Conservation (phyloP, 2,113 vertebrate genomes). For the Trinectes maculatus region DNA sequence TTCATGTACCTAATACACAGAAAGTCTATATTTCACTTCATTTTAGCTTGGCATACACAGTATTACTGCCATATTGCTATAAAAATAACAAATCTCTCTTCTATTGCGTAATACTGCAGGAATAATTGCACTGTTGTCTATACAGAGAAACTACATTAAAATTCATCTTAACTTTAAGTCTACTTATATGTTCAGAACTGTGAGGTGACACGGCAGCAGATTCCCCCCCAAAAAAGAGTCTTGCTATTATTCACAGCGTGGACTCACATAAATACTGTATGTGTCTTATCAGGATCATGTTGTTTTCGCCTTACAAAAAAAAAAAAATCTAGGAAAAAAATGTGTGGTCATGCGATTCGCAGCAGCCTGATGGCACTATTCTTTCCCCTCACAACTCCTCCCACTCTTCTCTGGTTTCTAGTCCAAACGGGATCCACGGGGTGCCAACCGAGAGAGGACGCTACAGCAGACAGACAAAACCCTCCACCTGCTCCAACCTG, state of each 20-base stretch:
- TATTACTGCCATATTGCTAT: slow-evolving; percentile 37
- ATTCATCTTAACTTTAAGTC: background rate
- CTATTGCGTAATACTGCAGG: slow-evolving; percentile 66
- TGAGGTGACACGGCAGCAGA: no score
- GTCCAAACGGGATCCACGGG: slow-evolving; percentile 22
- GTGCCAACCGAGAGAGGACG: background rate
- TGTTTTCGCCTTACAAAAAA: no score
- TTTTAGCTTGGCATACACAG: slow-evolving; percentile 19
- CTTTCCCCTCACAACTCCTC: slow-evolving; percentile 18
- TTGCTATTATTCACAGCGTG: no score
- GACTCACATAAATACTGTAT: no score
- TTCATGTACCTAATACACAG: slow-evolving; percentile 15
- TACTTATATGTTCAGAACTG: slow-evolving; percentile 4
- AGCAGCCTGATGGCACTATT: slow-evolving; percentile 6
- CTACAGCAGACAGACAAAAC: rapidly evolving
- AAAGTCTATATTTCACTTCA: slow-evolving; percentile 12
- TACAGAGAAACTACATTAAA: slow-evolving; percentile 4
- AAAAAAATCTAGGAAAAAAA: no score
- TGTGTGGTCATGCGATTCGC: no score
- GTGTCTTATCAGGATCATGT: no score
- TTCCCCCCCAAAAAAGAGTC: no score
- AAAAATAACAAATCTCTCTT: slow-evolving; percentile 64
- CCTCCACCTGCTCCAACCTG: slow-evolving; percentile 3
- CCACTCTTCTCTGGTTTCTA: slow-evolving; percentile 41
- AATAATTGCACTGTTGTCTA: slow-evolving; percentile 63